Percentiles rank a stretch among this genome's conserved stretches.
Evolutionary conservation across 1,140 invertebrate species (phyloP).

Genomic region (Rhopalosiphum maidis): DNA sequence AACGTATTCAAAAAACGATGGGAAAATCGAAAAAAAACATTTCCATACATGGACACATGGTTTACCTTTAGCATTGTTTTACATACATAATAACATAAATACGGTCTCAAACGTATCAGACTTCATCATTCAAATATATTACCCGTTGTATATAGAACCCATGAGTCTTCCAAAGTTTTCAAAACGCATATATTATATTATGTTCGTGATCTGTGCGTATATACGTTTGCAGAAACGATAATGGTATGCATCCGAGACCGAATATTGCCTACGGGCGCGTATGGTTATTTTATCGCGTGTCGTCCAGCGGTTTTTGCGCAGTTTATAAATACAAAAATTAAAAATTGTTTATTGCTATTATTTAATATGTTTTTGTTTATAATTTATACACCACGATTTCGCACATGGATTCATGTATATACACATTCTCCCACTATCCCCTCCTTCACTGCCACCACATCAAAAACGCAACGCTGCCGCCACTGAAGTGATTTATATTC

Average conservation of each 20-base stretch:
- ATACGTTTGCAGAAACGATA: background rate
- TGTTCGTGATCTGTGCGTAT: background rate
- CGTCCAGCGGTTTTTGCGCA: background rate
- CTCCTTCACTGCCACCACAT: background rate
- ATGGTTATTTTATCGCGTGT: background rate
- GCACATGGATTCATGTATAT: too few species aligned
- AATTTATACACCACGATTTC: background rate
- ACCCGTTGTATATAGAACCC: background rate
- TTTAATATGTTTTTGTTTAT: background rate
- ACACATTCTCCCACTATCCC: background rate
- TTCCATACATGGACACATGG: background rate
- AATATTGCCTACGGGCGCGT: background rate
- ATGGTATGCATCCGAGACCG: background rate
- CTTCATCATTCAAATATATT: background rate
- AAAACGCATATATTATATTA: background rate
- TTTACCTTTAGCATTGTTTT: background rate
- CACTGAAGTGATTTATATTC: background rate
- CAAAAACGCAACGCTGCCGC: background rate
- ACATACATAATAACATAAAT: background rate
- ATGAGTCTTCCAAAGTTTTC: background rate
- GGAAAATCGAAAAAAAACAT: background rate
- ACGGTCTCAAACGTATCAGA: background rate
- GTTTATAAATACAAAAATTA: constrained; percentile 11
- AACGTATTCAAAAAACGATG: background rate
- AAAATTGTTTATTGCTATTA: background rate